Base-by-base conservation (phyloP, 2,797 vertebrate species). In the Enteromius viviparus region DNA sequence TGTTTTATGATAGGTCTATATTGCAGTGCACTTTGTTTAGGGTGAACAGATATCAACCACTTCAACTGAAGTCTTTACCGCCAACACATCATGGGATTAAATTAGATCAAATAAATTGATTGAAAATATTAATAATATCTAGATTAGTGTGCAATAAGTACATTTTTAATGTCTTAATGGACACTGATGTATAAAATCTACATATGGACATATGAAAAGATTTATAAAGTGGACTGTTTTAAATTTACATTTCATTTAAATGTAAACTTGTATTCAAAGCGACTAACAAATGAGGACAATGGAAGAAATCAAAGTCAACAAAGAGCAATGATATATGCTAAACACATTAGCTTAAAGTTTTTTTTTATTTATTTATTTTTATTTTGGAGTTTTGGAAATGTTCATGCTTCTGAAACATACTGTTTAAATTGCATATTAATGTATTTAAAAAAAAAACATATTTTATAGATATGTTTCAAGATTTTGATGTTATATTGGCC, bases 31-130 rank as follows among this genome's bases (percentile, higher is more conserved):
- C 15, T n/a, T 42, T 42, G 6, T 58, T 37, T 14, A 58, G 8
- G 49, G 58, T 55, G n/a, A 70, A 70, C n/a, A 79, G 21, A n/a
- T 4, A 29, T 80, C 3, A 49, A 64, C 10, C 76, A 34, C 51
- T 55, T 69, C 12, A 70, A 12, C 29, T 42, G 14, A 23, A 76
- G 6, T 34, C 17, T 23, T 70, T 74, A 53, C 71, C 11, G 37
- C 14, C 19, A 74, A 3, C 4, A 74, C 14, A 76, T 55, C 21
- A 23, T 55, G 29, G 0, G 21, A 55, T 75, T 37, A n/a, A 32
- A 37, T 75, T 37, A 75, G 29, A 37, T 15, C 6, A 58, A 58
- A 53, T 37, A 55, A 37, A 72, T 21, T 21, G 0, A 4, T 15
- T 32, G 9, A 21, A 17, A 19, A 72, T 51, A 49, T 32, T 12